Evolutionary conservation across 2,797 vertebrate species (phyloP), one percentile per base, ranked within the genome.

Genomic region (Paguma larvata): DNA sequence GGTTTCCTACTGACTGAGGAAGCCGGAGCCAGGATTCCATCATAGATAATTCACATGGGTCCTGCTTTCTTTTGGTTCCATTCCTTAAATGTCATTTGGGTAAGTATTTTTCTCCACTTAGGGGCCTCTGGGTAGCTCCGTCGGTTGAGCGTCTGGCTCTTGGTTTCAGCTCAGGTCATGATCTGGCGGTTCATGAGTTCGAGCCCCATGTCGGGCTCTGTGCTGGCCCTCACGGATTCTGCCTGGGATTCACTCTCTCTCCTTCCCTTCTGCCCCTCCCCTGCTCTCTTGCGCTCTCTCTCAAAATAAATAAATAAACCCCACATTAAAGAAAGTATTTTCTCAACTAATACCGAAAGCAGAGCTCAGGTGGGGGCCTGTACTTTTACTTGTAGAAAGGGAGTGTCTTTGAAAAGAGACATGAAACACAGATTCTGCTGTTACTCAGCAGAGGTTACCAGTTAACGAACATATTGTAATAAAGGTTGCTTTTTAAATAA

Each of bases 311-410:
- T 3, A 59, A 59, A 56, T 56, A 21, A 19, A 59, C 56, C 23
- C 16, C 19, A 19, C 56, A 56, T 56, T 23, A 59, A 59, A 59
- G 38, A 59, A 59, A 94, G 53, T 46, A 11, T 53, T 78, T 85
- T 85, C 27, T 94, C 65, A 48, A 10, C 16, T 62, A n/a, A 30
- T 59, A 68, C 3, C 34, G 1, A n/a, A 48, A n/a, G 6, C 41
- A 41, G 34, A 72, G 27, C 41, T 30, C 10, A 51, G 30, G 12
- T 7, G 13, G n/a, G 23, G n/a, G 19, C 5, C 41, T 75, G 0
- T 67, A 19, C 11, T 67, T 95, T 80, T 68, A 32, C 51, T 68
- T 96, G 32, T 84, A n/a, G 32, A 41, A 96, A 93, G 67, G 21
- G 16, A 13, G 21, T 6, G 10, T 7, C 21, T 80, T 68, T 41